Base-by-base conservation (phyloP, 2,797 vertebrate genomes). In the Cirrhinus mrigala region DNA sequence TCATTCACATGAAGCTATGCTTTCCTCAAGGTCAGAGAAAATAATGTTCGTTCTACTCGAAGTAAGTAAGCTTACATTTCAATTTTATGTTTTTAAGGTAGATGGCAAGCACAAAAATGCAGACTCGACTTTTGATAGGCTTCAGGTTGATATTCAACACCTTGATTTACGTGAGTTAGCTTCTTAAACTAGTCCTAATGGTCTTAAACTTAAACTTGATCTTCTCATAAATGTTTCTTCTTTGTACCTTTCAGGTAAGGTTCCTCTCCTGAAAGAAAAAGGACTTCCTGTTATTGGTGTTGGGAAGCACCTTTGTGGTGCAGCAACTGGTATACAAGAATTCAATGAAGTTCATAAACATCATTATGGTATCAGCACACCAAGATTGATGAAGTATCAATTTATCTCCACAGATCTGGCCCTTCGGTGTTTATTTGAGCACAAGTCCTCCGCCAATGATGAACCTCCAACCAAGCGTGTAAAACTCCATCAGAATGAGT, bases 61-160 rank as follows among this genome's bases (percentile, higher is more conserved):
- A 66, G n/a, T n/a, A n/a, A n/a, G 24, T 80, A 27, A 62, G 24
- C n/a, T 60, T 79, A 37, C 20, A 79, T 50, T 69, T 50, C 9
- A 15, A 56, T 50, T 62, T 79, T 10, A 20, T 87, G 29, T 22
- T 88, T 76, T 93, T 40, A 93, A 99, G 98, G 97, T 99, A 73
- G 98, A 99, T 82, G 97, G 98, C 79, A 99, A 99, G 92, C 96
- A 98, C 90, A 96, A 93, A 91, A 95, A 93, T 58, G 90, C 71
- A 81, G 93, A 94, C 27, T 95, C 94, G 4, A 1, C 92, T 20
- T 98, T 99, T 91, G 95, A 98, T 90, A 96, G 98, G 88, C 96
- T 99, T 90, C 97, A 97, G 88, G 96, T 99, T 81, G 98, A 99
- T 92, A 99, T 99, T 89, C 97, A 98, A 10, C 97, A 99, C 86